phyloP scores from a whole-genome alignment of 2,888 invertebrate species.

The Germaria angustata region DNA sequence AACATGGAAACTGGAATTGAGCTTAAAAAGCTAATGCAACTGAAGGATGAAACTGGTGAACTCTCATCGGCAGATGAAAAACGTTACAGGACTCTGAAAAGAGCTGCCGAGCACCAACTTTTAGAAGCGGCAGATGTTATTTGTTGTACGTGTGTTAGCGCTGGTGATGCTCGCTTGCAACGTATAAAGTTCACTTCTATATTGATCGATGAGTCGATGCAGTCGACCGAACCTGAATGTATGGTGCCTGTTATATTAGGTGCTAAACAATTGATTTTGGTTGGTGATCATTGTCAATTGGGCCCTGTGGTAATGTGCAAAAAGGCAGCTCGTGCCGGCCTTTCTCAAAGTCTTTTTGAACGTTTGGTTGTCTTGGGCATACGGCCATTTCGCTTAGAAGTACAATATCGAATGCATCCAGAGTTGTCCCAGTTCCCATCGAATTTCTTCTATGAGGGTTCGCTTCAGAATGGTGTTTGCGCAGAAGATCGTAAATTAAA shows the following conservation, averaged over 20 bases:
- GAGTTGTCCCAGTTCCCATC: conserved; percentile 98
- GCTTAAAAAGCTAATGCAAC: conserved; percentile 94
- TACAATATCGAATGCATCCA: conserved; percentile 99
- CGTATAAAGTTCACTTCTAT: conserved; percentile 97
- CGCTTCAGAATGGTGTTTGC: conserved; percentile 98
- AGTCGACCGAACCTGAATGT: conserved; percentile 98
- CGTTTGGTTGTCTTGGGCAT: conserved; percentile 98
- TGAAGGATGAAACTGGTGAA: conserved; percentile 99
- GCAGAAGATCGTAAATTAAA: conserved; percentile 96
- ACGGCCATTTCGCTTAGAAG: conserved; percentile 96
- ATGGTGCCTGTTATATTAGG: conserved; percentile 99
- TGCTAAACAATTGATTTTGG: conserved; percentile 96
- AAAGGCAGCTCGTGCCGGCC: conserved; percentile 97
- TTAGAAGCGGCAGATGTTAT: conserved; percentile 98
- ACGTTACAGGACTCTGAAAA: conserved; percentile 93
- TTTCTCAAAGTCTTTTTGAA: conserved; percentile 98
- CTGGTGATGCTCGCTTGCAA: conserved; percentile 96
- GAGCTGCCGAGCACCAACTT: conserved; percentile 93
- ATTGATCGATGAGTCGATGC: conserved; percentile 98
- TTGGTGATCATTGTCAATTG: conserved; percentile 99
- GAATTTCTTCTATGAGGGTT: conserved; percentile 99
- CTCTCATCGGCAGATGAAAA: conserved; percentile 97
- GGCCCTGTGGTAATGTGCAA: conserved; percentile 99
- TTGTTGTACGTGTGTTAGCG: conserved; percentile 99
- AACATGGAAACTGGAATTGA: conserved; percentile 96